Evolutionary conservation across 1,140 invertebrate genomes (phyloP), one percentile per base, ranked within the genome.

Genomic region (Drepana arcuata): DNA sequence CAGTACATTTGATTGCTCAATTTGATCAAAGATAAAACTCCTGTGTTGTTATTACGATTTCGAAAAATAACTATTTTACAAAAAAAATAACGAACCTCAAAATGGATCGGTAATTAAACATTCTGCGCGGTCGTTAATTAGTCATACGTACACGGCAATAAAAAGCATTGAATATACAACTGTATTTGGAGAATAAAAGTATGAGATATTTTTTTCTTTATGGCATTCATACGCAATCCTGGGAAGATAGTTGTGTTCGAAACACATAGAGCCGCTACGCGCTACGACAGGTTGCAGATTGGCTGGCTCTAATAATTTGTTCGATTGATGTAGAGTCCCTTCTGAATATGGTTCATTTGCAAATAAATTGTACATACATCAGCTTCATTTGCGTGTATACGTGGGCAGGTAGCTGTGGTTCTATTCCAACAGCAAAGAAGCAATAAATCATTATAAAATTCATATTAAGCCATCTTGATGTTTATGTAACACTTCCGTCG

Each of bases 361-460:
- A 10, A 24, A 29, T 14, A 14, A 15, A 25, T 10, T 15, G 14
- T 16, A 9, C 16, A 15, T 30, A 48, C 34, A 34, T 37, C 30
- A 34, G 40, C 25, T 21, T 14, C 24, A 25, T 28, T 52, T 41
- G 48, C 40, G 39, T 49, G 37, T 23, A 41, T 48, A 56, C 50
- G 57, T 48, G 38, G 30, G 13, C 14, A 23, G 36, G 9, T 21
- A 41, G n/a, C n/a, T n/a, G n/a, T n/a, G n/a, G n/a, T n/a, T n/a
- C n/a, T n/a, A n/a, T n/a, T 10, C 24, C 24, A 26, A 26, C 24
- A 26, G n/a, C n/a, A 26, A n/a, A 40, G 13, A 48, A n/a, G 47
- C 48, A 34, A 69, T 69, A 67, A 72, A 69, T 67, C 63, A 69
- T 67, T 57, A 58, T 59, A 55, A 67, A 65, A 61, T 52, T 48